These are phyloP conservation scores for Sternarchorhynchus goeldii DNA, from an alignment of 2,797 vertebrate species.

Conservation along the genomic window DNA sequence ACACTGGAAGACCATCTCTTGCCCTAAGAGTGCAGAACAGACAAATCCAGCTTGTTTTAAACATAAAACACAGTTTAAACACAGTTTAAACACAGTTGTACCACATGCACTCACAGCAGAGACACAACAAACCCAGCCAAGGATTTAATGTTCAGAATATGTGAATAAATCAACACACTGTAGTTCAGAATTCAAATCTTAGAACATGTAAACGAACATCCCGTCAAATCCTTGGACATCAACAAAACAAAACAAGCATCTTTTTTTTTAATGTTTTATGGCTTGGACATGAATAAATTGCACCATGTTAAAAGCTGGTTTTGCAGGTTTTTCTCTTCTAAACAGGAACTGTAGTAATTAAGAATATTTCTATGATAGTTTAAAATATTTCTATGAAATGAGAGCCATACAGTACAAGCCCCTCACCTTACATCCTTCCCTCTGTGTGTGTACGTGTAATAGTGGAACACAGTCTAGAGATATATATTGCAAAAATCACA, in stretches of 20 bases:
- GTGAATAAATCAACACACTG: too few relatives aligned
- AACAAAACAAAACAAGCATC: neutral
- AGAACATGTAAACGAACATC: too few relatives aligned
- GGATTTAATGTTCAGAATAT: too few relatives aligned
- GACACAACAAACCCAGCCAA: too few relatives aligned
- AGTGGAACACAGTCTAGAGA: neutral
- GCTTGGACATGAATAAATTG: neutral
- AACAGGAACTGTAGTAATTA: neutral
- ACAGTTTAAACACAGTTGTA: too few relatives aligned
- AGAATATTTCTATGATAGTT: neutral
- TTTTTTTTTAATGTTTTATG: neutral
- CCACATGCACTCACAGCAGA: too few relatives aligned
- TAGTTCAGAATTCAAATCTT: too few relatives aligned
- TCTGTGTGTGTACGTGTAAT: neutral
- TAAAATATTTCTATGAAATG: neutral
- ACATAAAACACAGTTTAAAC: neutral
- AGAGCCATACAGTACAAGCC: neutral
- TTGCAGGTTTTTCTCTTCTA: conserved; percentile 26
- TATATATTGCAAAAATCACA: too few relatives aligned
- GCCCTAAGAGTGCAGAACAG: conserved; percentile 73
- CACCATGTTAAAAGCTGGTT: neutral
- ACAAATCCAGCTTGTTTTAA: neutral
- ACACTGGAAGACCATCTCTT: conserved; percentile 94
- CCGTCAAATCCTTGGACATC: too few relatives aligned
- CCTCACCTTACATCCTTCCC: too few relatives aligned